These are phyloP conservation scores for Palaemon carinicauda DNA, from an alignment of 1,140 invertebrate genomes.

Conservation along the genomic window DNA sequence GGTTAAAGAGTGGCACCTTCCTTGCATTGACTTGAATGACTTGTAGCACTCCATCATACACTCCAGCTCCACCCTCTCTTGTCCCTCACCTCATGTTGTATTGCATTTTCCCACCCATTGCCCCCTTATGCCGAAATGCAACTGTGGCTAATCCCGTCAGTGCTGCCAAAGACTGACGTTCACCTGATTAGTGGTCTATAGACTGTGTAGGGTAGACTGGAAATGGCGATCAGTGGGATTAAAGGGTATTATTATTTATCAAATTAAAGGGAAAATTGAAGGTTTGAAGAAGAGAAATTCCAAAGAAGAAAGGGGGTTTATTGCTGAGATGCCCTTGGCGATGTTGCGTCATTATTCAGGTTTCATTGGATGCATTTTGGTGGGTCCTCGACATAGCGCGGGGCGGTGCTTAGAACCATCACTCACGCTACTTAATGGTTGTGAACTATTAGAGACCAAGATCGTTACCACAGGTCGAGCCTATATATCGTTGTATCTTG, in stretches of 20 bases:
- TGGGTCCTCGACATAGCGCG: constrained; percentile 12
- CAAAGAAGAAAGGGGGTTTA: neutral
- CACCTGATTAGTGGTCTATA: too few species aligned
- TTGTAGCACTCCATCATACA: constrained; percentile 33
- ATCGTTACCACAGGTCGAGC: neutral
- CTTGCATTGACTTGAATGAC: neutral
- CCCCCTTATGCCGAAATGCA: constrained; percentile 32
- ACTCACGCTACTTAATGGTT: constrained; percentile 41
- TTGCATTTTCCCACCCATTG: constrained; percentile 36
- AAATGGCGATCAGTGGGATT: neutral
- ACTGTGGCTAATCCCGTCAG: constrained; percentile 27
- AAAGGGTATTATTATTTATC: neutral
- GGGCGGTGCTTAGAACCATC: constrained; percentile 38
- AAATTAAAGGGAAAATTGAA: neutral
- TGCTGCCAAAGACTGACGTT: neutral
- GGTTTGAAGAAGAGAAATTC: neutral
- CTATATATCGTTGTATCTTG: too few species aligned
- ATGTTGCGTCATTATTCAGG: constrained; percentile 39
- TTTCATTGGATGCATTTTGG: constrained; percentile 49
- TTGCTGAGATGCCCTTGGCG: neutral
- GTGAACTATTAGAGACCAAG: neutral
- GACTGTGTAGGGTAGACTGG: too few species aligned
- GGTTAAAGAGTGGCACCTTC: neutral
- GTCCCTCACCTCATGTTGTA: neutral
- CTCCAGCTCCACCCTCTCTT: neutral